Evolutionary conservation across 2,113 vertebrate species (phyloP), one percentile per base, ranked within the genome.

Genomic region (Ailurus styani): DNA sequence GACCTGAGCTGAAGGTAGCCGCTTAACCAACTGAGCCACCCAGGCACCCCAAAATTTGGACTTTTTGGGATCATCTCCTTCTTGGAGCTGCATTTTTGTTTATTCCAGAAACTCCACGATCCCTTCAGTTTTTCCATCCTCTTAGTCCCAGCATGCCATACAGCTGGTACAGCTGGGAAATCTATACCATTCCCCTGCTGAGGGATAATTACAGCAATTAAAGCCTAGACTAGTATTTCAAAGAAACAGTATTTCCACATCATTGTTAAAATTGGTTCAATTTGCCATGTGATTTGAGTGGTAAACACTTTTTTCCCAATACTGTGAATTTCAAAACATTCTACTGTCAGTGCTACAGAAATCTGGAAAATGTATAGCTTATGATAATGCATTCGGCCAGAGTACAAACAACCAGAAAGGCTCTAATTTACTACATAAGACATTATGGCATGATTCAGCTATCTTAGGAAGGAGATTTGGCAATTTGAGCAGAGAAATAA

Each of bases 91-190:
- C 81, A 88, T 40, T 93, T 95, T 87, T 92, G 62, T 97, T 94
- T 85, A 85, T 96, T 97, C 70, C 50, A 94, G 90, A 87, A 97
- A 66, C 72, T 47, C 60, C 66, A 7, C 6, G 54, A 79, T 31
- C 23, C 45, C 45, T 27, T 90, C 57, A 87, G 42, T 85, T 85
- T 97, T 79, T 94, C 77, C 87, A 85, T 93, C 42, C 29, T 90
- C 34, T 92, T 90, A 55, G 29, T 88, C 90, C 57, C 96, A 94
- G 72, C 57, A 93, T 52, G 84, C 73, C 77, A 62, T 87, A 87
- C 95, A 98, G 97, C 97, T 98, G 97, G 75, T 94, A 15, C 95
- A 97, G 97, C 96, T 98, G 97, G 95, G 94, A 88, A 94, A 94
- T 97, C 62, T 60, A 47, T 86, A 70, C 91, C 57, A 12, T 27